These are phyloP conservation scores for Ostrea edulis DNA, from an alignment of 1,140 invertebrate genomes.

Conservation along the genomic window DNA sequence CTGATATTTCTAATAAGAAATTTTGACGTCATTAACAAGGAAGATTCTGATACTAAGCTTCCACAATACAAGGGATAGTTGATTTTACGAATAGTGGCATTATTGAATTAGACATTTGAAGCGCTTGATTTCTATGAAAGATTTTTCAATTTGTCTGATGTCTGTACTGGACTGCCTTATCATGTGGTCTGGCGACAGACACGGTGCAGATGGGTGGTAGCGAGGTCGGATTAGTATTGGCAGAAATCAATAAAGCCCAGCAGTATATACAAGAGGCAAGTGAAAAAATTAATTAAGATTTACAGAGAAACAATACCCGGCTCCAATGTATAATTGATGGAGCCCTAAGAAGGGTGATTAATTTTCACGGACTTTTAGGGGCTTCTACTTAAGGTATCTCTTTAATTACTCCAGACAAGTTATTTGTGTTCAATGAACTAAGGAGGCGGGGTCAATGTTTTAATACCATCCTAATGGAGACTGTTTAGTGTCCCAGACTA, in stretches of 20 bases:
- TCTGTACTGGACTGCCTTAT: neutral
- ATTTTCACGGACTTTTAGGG: conserved; percentile 4
- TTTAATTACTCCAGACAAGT: neutral
- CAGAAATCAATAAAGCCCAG: neutral
- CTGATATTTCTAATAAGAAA: too few species aligned
- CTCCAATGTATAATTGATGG: conserved; percentile 9
- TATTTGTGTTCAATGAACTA: neutral
- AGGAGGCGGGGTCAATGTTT: neutral
- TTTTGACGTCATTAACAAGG: too few species aligned
- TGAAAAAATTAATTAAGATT: conserved; percentile 36
- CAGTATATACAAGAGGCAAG: neutral
- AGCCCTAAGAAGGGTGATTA: conserved; percentile 19
- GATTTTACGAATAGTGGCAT: neutral
- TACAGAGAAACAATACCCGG: neutral
- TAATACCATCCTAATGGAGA: neutral
- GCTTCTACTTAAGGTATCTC: neutral
- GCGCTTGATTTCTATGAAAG: neutral
- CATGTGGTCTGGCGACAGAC: neutral
- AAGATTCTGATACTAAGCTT: too few species aligned
- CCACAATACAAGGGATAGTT: neutral
- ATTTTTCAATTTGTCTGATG: neutral
- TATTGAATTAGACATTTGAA: neutral
- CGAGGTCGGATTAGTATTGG: neutral
- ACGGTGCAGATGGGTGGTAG: neutral
- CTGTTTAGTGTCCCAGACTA: neutral